Conservation (phyloP, 2,888 invertebrate species). For the Drosophila nigritarsus region DNA sequence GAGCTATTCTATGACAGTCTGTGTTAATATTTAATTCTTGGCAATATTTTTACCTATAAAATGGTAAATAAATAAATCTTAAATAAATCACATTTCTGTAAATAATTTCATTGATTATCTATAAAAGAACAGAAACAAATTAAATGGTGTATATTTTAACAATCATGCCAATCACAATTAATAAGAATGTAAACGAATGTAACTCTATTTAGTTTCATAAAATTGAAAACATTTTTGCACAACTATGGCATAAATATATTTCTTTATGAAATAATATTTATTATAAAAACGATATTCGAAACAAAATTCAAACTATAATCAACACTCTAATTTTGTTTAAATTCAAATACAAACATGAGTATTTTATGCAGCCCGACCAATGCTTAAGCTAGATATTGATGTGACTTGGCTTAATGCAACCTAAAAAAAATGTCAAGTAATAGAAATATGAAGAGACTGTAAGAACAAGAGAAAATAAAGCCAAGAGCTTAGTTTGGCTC, state of each 20-base stretch:
- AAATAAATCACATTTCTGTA: neutral
- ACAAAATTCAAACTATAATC: neutral
- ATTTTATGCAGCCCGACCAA: neutral
- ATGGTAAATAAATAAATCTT: neutral
- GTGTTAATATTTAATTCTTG: neutral
- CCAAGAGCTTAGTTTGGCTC: constrained; percentile 58
- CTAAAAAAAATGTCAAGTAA: neutral
- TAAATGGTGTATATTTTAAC: too few relatives aligned
- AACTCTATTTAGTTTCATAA: too few relatives aligned
- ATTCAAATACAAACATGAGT: neutral
- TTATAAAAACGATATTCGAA: neutral
- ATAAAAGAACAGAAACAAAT: too few relatives aligned
- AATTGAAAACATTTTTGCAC: too few relatives aligned
- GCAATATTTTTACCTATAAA: neutral
- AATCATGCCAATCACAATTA: neutral
- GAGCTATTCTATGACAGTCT: neutral
- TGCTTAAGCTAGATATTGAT: neutral
- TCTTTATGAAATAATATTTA: neutral
- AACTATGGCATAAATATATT: neutral
- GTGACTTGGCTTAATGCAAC: neutral
- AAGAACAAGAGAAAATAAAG: constrained; percentile 7
- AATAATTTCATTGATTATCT: too few relatives aligned
- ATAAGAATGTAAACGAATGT: too few relatives aligned
- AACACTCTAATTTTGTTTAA: neutral
- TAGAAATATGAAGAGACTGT: neutral